Percentiles rank a stretch among this genome's conserved stretches.
These are phyloP conservation scores for Catharus bicknelli DNA, from an alignment of 2,113 vertebrate species.

Conservation along the genomic window DNA sequence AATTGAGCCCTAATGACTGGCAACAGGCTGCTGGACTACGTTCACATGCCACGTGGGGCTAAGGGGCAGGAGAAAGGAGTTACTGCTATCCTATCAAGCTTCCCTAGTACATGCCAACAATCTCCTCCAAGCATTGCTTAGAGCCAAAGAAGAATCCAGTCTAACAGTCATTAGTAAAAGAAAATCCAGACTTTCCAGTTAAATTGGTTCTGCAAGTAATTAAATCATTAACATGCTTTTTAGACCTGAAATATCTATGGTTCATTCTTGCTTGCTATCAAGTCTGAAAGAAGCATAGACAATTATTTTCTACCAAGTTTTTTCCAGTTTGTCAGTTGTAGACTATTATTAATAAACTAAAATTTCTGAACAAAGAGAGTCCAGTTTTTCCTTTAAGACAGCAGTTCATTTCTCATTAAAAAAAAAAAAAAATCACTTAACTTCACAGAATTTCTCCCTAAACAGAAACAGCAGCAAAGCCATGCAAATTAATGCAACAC, in stretches of 20 bases:
- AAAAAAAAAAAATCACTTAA: background rate
- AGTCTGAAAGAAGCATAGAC: background rate
- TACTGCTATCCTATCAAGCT: background rate
- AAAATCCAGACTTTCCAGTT: background rate
- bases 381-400: background rate
- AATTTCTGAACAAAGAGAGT: background rate
- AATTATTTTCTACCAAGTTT: background rate
- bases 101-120: background rate
- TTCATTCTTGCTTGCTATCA: background rate
- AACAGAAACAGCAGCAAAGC: background rate
- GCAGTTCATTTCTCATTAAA: background rate
- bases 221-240: background rate
- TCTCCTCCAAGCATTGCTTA: background rate
- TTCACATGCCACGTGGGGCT: accelerated
- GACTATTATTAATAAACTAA: background rate
- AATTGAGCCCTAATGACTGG: background rate
- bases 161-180: background rate
- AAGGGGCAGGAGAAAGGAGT: background rate
- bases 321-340: background rate
- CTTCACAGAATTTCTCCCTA: background rate
- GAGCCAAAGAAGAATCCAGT: background rate
- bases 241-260: background rate
- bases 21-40: background rate
- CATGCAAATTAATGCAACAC: background rate
- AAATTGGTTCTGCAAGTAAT: background rate